Evolutionary conservation across 2,888 invertebrate species (phyloP).

Genomic region (Tipula confusa): DNA sequence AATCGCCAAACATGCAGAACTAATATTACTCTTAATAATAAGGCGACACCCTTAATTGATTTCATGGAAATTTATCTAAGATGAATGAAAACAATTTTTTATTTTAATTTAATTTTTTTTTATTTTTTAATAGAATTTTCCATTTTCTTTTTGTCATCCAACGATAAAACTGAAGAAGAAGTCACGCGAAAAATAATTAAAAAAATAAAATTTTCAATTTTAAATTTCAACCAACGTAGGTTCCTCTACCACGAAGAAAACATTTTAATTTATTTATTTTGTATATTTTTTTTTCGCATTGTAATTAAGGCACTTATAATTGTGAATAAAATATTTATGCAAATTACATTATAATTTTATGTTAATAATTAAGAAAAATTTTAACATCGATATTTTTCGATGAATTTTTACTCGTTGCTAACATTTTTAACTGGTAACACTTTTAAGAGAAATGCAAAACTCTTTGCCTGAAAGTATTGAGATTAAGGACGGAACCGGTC

Average conservation of each 20-base stretch:
- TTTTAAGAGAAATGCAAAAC: too few species aligned
- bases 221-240: neutral
- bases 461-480: too few species aligned
- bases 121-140: neutral
- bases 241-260: neutral
- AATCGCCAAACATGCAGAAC: constrained; percentile 20
- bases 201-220: constrained; percentile 12
- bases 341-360: neutral
- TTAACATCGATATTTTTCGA: too few species aligned
- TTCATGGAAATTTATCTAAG: constrained; percentile 5
- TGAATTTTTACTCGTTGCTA: too few species aligned
- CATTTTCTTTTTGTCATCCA: neutral
- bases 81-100: neutral
- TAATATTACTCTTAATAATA: constrained; percentile 1
- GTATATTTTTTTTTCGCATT: neutral
- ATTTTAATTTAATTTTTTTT: too few species aligned
- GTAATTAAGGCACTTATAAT: constrained; percentile 3
- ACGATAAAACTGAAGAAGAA: neutral
- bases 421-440: too few species aligned
- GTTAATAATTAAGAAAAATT: neutral
- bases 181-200: neutral
- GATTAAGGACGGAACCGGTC: too few species aligned
- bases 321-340: neutral
- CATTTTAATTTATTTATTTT: constrained; percentile 3
- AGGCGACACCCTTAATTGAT: neutral